Evolutionary conservation across 2,113 vertebrate genomes (phyloP), one percentile per base, ranked within the genome.

Genomic region (Haliaeetus leucogaster): DNA sequence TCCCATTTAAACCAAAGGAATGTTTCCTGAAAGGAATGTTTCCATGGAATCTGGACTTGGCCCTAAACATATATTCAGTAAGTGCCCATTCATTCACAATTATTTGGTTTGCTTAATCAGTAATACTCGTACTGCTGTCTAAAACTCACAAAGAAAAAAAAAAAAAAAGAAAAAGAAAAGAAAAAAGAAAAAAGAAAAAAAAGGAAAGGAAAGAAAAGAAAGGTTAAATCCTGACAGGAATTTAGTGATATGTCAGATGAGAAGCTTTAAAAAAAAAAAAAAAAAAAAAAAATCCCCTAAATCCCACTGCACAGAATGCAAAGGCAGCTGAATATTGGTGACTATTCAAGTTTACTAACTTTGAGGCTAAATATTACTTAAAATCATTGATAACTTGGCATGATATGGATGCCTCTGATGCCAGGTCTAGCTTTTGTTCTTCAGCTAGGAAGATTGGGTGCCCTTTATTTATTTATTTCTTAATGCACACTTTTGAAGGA

Each of bases 311-410:
- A 86, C 32, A 72, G 21, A 50, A 56, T 86, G 85, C 77, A 73
- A 94, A 96, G 73, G 50, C 74, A 97, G 55, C 40, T 96, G 61
- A 97, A 78, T 68, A 43, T 58, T 76, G 70, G 47, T 87, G 86
- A 73, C 26, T 63, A n/a, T 81, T 97, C 30, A 58, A 74, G 80
- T 93, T 97, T 96, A 82, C 58, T 92, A 38, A 82, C 61, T 95
- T 91, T 81, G 42, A 90, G 62, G 50, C 55, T 95, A 97, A 82
- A 78, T 19, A 68, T 93, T 66, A 59, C 67, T 80, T 88, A 82
- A 96, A 95, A 94, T 97, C 95, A 89, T 89, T 93, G 63, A 29
- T 86, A 88, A 93, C 11, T 29, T 85, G 65, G 61, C 70, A 73
- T 68, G 84, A 34, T 76, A 59, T 25, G 17, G 43, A 94, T 95